Evolutionary conservation across 2,888 invertebrate genomes (phyloP).

Genomic region (Nephrotoma guestfalica): DNA sequence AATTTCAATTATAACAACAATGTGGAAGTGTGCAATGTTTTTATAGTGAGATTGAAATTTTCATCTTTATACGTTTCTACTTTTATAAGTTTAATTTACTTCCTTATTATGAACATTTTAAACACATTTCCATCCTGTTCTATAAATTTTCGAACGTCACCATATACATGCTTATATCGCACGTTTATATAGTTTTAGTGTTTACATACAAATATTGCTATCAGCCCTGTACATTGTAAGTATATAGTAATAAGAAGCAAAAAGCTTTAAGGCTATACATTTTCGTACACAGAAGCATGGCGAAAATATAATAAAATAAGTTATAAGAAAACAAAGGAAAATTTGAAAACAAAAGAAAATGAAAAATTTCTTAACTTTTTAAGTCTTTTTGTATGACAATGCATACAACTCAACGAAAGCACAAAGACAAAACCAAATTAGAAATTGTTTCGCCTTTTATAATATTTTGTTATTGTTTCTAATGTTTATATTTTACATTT

Average conservation of each 20-base stretch:
- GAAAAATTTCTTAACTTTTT: neutral
- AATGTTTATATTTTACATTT: neutral
- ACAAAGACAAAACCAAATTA: neutral
- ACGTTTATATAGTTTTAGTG: neutral
- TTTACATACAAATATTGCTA: neutral
- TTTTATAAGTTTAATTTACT: neutral
- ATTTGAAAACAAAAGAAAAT: neutral
- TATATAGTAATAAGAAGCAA: neutral
- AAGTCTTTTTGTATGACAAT: neutral
- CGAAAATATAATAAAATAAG: neutral
- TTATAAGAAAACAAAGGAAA: neutral
- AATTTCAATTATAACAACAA: no score
- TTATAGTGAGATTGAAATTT: neutral
- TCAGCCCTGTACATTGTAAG: neutral
- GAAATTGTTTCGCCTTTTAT: neutral
- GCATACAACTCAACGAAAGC: neutral
- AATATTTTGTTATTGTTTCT: neutral
- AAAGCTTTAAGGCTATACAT: neutral
- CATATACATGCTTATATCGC: neutral
- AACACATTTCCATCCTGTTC: neutral
- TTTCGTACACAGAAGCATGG: neutral
- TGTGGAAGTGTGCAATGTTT: no score
- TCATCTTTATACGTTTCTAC: neutral
- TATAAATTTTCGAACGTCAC: neutral
- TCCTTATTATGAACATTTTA: neutral